A percentile compares a stretch with the other conserved stretches of the same genome.
phyloP scores from a whole-genome alignment of 2,888 invertebrate genomes.

The Drosophila formosana region DNA sequence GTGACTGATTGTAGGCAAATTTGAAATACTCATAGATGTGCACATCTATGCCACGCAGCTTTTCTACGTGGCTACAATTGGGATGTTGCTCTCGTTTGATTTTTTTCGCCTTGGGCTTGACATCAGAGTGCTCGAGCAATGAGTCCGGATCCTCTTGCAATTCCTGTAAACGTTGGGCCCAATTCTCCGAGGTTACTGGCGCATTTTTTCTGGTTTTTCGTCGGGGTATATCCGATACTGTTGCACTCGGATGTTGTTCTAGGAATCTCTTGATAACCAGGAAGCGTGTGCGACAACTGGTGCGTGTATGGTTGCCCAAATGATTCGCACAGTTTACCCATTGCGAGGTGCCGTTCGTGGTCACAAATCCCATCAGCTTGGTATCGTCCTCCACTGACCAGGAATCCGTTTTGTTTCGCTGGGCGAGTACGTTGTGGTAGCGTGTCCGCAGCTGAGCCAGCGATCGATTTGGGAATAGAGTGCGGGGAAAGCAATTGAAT shows the following conservation, averaged over 20 bases:
- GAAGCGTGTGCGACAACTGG: conserved; percentile 88
- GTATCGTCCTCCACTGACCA: conserved; percentile 89
- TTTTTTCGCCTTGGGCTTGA: conserved; percentile 4
- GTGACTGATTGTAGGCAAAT: conserved; percentile 77
- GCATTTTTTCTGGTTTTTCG: conserved; percentile 55
- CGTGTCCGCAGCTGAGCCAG: conserved; percentile 87
- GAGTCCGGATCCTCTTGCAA: conserved; percentile 54
- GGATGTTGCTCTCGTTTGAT: conserved; percentile 3
- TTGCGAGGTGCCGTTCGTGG: conserved; percentile 85
- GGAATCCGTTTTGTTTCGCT: conserved; percentile 84
- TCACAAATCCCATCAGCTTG: conserved; percentile 86
- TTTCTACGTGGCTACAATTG: conserved; percentile 22
- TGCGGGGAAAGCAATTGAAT: conserved; percentile 87
- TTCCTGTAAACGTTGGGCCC: conserved; percentile 78
- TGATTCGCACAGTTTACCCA: conserved; percentile 86
- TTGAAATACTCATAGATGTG: conserved; percentile 78
- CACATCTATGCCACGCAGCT: conserved; percentile 52
- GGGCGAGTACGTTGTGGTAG: conserved; percentile 86
- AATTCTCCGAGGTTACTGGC: conserved; percentile 77
- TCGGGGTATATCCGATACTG: conserved; percentile 77
- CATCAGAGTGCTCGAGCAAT: conserved; percentile 7
- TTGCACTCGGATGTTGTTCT: conserved; percentile 85
- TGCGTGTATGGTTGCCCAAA: conserved; percentile 87
- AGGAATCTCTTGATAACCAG: conserved; percentile 86
- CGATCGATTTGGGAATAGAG: conserved; percentile 88